A percentile compares a stretch with the other conserved stretches of the same genome.
Conservation (phyloP, 1,140 invertebrate genomes). For the Bombus confusus region DNA sequence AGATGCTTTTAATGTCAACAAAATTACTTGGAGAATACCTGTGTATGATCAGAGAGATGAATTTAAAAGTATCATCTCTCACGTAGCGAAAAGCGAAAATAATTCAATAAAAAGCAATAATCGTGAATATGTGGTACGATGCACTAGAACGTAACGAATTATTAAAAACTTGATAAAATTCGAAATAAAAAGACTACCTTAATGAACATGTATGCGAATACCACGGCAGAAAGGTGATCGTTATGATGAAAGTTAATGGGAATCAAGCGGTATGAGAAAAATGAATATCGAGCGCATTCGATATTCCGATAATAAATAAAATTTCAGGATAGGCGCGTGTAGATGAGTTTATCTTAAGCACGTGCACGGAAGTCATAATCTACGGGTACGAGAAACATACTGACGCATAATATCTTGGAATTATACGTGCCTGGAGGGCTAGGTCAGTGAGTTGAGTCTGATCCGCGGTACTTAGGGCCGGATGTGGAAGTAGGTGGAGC, state of each 20-base stretch:
- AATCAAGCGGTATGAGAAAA: background rate
- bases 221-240: background rate
- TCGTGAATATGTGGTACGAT: background rate
- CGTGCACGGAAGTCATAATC: constrained; percentile 57
- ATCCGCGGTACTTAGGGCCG: constrained; percentile 35
- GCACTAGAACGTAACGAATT: background rate
- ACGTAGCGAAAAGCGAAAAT: background rate
- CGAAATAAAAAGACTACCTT: background rate
- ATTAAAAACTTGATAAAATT: background rate
- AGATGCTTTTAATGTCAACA: background rate
- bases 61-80: background rate
- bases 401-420: constrained; percentile 46
- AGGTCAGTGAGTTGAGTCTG: constrained; percentile 49
- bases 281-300: background rate
- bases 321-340: background rate
- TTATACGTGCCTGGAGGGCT: constrained; percentile 53
- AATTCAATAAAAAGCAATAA: background rate
- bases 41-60: background rate
- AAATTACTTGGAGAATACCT: background rate
- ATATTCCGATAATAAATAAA: constrained; percentile 31
- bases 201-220: background rate
- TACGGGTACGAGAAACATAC: constrained; percentile 17
- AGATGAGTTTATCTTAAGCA: constrained; percentile 44
- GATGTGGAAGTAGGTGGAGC: constrained; percentile 50
- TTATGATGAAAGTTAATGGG: background rate